A percentile compares a stretch with the other conserved stretches of the same genome.
phyloP scores from a whole-genome alignment of 2,888 invertebrate species.

The Lagria hirta region DNA sequence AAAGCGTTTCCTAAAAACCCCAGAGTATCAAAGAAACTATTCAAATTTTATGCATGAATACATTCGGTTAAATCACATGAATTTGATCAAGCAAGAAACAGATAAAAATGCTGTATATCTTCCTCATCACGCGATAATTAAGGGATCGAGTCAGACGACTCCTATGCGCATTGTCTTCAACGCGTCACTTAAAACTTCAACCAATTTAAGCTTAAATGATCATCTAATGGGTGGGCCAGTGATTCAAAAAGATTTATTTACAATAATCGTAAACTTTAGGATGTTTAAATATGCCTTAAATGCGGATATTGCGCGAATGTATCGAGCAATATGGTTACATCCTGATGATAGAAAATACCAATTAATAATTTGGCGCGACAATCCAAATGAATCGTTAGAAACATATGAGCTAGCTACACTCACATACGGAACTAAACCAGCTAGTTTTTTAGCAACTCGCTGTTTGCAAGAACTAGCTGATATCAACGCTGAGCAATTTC shows the following conservation, averaged over 20 bases:
- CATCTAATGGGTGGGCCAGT: constrained; percentile 14
- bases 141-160: background rate
- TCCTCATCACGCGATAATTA: background rate
- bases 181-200: constrained; percentile 8
- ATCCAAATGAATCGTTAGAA: constrained; percentile 2
- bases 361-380: constrained; percentile 21
- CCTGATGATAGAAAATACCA: constrained; percentile 8
- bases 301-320: constrained; percentile 21
- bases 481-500: background rate
- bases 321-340: constrained; percentile 12
- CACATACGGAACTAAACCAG: constrained; percentile 17
- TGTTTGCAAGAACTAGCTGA: constrained; percentile 13
- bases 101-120: constrained; percentile 2
- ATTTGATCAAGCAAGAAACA: no score
- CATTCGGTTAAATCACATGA: no score
- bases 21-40: no score
- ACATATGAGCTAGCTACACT: constrained; percentile 16
- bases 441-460: constrained; percentile 10
- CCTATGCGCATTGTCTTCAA: constrained; percentile 2
- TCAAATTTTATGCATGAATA: no score
- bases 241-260: constrained; percentile 19
- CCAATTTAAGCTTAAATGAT: constrained; percentile 15
- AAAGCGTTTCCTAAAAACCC: no score
- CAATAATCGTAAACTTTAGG: constrained; percentile 13
- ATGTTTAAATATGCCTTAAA: constrained; percentile 5